Percentiles rank a stretch among this genome's conserved stretches.
phyloP scores from a whole-genome alignment of 2,113 vertebrate species.

The Leuciscus idus region DNA sequence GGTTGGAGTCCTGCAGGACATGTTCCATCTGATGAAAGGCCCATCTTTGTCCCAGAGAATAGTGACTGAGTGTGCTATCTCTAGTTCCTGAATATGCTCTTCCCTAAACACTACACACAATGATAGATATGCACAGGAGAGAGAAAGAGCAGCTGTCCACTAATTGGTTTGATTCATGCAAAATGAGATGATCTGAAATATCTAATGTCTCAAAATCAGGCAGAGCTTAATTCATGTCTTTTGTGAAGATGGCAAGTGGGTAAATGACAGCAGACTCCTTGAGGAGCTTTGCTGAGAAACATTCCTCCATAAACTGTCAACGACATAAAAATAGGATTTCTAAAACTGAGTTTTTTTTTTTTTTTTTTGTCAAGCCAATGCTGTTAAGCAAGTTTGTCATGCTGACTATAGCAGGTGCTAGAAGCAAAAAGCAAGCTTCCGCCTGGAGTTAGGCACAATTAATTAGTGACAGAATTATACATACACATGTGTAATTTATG shows the following conservation, averaged over 20 bases:
- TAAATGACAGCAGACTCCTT: background rate
- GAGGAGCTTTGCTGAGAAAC: background rate
- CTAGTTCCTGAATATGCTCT: constrained; percentile 18
- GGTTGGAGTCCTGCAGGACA: constrained; percentile 32
- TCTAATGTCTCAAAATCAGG: constrained; percentile 6
- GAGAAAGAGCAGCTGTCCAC: constrained; percentile 37
- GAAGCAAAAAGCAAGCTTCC: background rate
- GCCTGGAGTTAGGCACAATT: constrained; percentile 30
- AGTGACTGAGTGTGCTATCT: constrained; percentile 33
- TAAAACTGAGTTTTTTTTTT: background rate
- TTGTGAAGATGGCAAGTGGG: background rate
- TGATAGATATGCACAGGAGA: constrained; percentile 19
- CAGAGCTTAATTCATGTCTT: background rate
- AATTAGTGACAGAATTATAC: constrained; percentile 39
- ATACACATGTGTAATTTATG: constrained; percentile 39
- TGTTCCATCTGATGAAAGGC: constrained; percentile 46
- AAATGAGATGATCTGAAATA: constrained; percentile 33
- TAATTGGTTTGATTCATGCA: constrained; percentile 52
- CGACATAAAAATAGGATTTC: constrained; percentile 3
- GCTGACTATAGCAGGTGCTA: constrained; percentile 5
- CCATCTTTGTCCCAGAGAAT: constrained; percentile 37
- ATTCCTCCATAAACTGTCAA: background rate
- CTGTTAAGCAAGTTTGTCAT: constrained; percentile 18
- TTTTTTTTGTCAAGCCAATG: background rate
- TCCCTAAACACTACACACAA: constrained; percentile 14